Evolutionary conservation across 2,797 vertebrate species (phyloP).

Genomic region (Lithobates sylvaticus): DNA sequence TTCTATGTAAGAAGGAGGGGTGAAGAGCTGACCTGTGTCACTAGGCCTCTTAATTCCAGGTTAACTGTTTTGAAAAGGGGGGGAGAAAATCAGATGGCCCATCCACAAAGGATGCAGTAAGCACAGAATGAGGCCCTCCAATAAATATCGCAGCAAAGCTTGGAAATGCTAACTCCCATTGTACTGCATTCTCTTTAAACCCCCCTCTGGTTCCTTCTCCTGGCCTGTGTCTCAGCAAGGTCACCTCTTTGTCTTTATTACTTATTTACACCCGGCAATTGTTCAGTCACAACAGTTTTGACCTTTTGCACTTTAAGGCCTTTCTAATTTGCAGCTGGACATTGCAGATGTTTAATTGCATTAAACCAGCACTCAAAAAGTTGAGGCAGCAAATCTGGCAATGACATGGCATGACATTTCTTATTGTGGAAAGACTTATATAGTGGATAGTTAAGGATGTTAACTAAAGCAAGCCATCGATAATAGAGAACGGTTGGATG

Average conservation of each 20-base stretch:
- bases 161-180: conserved; percentile 16
- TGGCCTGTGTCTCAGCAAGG: conserved; percentile 17
- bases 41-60: conserved; percentile 58
- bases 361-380: conserved; percentile 21
- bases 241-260: conserved; percentile 43
- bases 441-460: too few species aligned
- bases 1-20: not conserved
- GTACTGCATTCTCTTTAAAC: not conserved
- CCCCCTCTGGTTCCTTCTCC: conserved; percentile 2
- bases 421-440: too few species aligned
- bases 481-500: too few species aligned
- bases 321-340: conserved; percentile 25
- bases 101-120: conserved; percentile 26
- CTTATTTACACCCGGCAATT: conserved; percentile 42
- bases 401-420: not conserved
- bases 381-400: not conserved
- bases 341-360: conserved; percentile 45
- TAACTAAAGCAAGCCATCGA: too few species aligned
- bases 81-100: conserved; percentile 59
- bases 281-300: conserved; percentile 43
- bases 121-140: conserved; percentile 9
- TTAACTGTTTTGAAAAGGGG: conserved; percentile 55
- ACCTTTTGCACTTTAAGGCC: conserved; percentile 53
- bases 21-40: conserved; percentile 38
- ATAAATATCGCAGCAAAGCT: conserved; percentile 47